These are phyloP conservation scores for Aphaenogaster floridana DNA, from an alignment of 1,140 invertebrate genomes.

Conservation along the genomic window DNA sequence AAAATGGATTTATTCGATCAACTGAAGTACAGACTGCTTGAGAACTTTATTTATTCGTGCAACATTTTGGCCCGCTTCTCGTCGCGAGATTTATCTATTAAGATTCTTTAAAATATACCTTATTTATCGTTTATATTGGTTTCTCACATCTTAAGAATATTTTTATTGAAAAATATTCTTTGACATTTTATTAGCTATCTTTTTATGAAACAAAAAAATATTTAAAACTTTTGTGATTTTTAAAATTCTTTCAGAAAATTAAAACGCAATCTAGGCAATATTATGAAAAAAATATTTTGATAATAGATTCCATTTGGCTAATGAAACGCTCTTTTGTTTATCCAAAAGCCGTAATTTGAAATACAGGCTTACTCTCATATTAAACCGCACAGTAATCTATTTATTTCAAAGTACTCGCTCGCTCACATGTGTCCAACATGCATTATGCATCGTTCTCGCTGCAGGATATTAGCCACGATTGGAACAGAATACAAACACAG, in stretches of 20 bases:
- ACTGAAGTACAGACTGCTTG: not conserved
- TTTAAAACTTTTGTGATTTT: not conserved
- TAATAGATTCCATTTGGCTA: not conserved
- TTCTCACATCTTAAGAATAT: not conserved
- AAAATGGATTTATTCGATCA: constrained; percentile 52
- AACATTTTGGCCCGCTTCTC: not conserved
- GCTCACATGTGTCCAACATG: constrained; percentile 34
- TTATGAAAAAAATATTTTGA: constrained; percentile 9
- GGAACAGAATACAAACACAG: constrained; percentile 36
- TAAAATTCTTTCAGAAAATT: not conserved
- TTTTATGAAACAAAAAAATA: not conserved
- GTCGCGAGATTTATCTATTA: not conserved
- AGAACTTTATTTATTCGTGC: constrained; percentile 20
- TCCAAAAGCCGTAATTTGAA: not conserved
- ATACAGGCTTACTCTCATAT: not conserved
- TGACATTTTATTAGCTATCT: not conserved
- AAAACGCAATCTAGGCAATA: not conserved
- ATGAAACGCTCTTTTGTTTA: not conserved
- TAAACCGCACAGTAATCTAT: constrained; percentile 27
- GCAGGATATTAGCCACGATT: constrained; percentile 60
- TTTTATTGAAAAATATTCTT: not conserved
- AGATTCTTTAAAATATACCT: not conserved
- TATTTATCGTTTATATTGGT: not conserved
- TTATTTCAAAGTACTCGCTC: constrained; percentile 33
- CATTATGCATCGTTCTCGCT: constrained; percentile 53